Evolutionary conservation across 2,797 vertebrate species (phyloP).

Genomic region (Chiloscyllium punctatum): DNA sequence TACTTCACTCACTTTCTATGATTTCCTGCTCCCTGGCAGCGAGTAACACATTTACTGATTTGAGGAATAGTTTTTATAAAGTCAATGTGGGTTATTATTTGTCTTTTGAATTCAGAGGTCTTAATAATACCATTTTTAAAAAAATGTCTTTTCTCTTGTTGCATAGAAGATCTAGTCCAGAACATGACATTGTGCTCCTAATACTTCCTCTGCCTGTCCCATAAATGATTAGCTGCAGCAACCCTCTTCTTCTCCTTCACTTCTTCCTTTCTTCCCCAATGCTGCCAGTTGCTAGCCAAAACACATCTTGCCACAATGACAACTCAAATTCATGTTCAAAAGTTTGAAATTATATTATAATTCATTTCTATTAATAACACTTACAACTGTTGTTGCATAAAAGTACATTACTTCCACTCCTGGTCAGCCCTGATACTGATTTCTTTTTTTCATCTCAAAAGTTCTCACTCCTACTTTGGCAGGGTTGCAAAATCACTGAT

Average conservation of each 20-base stretch:
- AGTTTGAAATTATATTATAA: not conserved
- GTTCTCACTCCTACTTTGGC: not conserved
- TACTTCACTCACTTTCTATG: not conserved
- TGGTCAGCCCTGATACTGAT: not conserved
- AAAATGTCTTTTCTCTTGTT: not conserved
- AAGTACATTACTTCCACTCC: not conserved
- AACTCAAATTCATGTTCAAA: not conserved
- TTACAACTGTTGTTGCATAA: not conserved
- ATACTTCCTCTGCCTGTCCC: not conserved
- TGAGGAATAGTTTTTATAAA: not conserved
- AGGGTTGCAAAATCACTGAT: not conserved
- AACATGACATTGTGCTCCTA: not conserved
- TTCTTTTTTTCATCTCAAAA: not conserved
- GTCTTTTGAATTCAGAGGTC: not conserved
- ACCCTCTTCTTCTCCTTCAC: not conserved
- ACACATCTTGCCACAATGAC: not conserved
- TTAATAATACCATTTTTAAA: not conserved
- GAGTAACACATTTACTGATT: not conserved
- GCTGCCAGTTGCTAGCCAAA: not conserved
- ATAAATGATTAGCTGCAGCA: not conserved
- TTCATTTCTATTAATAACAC: not conserved
- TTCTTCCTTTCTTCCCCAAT: not conserved
- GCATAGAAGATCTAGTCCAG: not conserved
- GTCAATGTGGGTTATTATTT: not conserved
- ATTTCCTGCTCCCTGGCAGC: not conserved